Evolutionary conservation across 2,797 vertebrate genomes (phyloP), one percentile per base, ranked within the genome.

Genomic region (Melanotaenia pygmaea): DNA sequence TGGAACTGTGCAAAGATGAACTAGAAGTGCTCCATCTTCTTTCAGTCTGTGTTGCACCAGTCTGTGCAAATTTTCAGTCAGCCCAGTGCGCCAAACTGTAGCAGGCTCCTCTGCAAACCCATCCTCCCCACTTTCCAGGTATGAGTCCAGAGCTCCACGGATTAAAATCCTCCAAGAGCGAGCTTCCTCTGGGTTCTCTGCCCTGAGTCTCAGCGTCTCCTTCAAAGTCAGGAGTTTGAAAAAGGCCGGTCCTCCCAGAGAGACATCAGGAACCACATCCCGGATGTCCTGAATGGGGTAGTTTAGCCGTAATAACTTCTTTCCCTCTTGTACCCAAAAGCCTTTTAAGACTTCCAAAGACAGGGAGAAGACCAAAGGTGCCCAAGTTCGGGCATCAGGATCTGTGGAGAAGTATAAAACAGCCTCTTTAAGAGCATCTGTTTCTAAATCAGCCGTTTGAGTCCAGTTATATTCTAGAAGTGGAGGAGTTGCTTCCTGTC

Each of bases 201-300:
- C 97, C 72, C 94, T 93, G 59, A 99, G 87, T 77, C 95, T 94
- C 12, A 99, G 87, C 0, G 95, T 86, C 0, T 95, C 95, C 76
- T 92, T 95, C 35, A 96, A 92, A 0, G 96, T 99, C 70, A 99
- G 89, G 54, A 99, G 87, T 82, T 96, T 97, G 84, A 99, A 99
- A 86, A 96, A 98, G 0, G 95, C 91, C 0, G 96, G 94, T 3
- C 97, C 96, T 0, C 98, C 98, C 0, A 95, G 88, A 20, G 96
- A 95, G 0, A 96, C 93, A 51, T 97, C 97, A 0, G 98, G 98
- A 56, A 99, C 92, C 77, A 99, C 95, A 18, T 99, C 98, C 20
- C 96, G 94, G 78, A 99, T 95, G 16, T 93, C 95, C 85, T 96
- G 95, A 0, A 98, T 94, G 2, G 92, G 86, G 0, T 96, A 91